phyloP scores from a whole-genome alignment of 2,797 vertebrate genomes.

The Holocentrus rufus region DNA sequence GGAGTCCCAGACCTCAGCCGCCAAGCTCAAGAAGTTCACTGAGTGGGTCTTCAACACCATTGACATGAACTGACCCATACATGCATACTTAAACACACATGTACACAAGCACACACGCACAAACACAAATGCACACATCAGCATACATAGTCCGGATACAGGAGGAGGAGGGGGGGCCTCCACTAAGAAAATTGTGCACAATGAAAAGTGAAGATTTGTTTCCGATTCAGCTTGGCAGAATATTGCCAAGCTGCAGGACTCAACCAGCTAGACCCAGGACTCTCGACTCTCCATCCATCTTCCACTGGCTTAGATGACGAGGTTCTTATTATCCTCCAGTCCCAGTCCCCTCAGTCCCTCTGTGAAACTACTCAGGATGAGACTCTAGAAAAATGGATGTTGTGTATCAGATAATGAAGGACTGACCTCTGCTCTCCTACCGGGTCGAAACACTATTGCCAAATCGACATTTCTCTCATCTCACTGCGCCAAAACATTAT shows the following conservation, averaged over 20 bases:
- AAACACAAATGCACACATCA: conserved; percentile 21
- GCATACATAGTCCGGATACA: conserved; percentile 25
- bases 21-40: conserved; percentile 98
- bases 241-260: not conserved
- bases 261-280: conserved; percentile 4
- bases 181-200: not conserved
- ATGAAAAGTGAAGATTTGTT: conserved; percentile 17
- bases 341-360: conserved; percentile 21
- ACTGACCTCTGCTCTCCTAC: conserved; percentile 27
- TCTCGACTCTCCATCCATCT: conserved; percentile 14
- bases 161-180: conserved; percentile 25
- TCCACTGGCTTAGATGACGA: conserved; percentile 41
- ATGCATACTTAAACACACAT: conserved; percentile 7
- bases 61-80: conserved; percentile 91
- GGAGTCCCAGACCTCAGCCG: conserved; percentile 93
- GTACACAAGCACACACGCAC: not conserved
- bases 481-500: conserved; percentile 36
- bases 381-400: conserved; percentile 28
- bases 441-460: conserved; percentile 1
- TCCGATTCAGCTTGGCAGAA: not conserved
- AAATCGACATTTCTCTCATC: conserved; percentile 29
- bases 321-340: not conserved
- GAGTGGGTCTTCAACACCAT: conserved; percentile 99
- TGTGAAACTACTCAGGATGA: conserved; percentile 55
- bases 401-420: conserved; percentile 28